Evolutionary conservation across 2,113 vertebrate species (phyloP).

Genomic region (Cochlearius cochlearius): DNA sequence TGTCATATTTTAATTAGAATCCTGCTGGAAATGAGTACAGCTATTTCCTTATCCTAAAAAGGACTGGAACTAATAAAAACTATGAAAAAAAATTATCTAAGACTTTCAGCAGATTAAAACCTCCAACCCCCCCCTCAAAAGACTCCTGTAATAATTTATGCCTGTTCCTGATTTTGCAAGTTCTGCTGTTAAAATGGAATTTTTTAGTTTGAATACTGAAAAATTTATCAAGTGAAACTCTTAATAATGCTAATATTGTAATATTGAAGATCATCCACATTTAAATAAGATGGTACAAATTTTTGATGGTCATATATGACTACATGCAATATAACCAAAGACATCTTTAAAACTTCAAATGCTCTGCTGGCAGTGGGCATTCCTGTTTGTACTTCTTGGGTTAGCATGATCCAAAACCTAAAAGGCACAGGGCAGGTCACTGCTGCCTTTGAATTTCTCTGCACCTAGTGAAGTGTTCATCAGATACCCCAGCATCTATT

Average conservation of each 20-base stretch:
- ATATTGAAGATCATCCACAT: not conserved
- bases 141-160: not conserved
- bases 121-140: not conserved
- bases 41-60: not conserved
- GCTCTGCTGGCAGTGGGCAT: not conserved
- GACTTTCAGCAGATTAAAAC: not conserved
- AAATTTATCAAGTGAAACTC: not conserved
- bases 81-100: not conserved
- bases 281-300: not conserved
- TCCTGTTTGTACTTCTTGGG: not conserved
- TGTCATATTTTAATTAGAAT: slow-evolving; percentile 41
- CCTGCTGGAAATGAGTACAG: not conserved
- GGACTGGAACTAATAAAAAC: not conserved
- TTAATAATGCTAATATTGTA: not conserved
- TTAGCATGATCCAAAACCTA: not conserved
- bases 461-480: not conserved
- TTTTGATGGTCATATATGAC: not conserved
- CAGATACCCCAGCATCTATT: not conserved
- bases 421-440: not conserved
- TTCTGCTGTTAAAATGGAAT: not conserved
- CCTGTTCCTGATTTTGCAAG: not conserved
- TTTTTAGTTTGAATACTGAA: not conserved
- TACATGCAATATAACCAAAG: not conserved
- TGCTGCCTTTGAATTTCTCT: not conserved
- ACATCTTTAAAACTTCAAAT: not conserved